phyloP scores from a whole-genome alignment of 2,113 vertebrate genomes.

The Hypomesus transpacificus region DNA sequence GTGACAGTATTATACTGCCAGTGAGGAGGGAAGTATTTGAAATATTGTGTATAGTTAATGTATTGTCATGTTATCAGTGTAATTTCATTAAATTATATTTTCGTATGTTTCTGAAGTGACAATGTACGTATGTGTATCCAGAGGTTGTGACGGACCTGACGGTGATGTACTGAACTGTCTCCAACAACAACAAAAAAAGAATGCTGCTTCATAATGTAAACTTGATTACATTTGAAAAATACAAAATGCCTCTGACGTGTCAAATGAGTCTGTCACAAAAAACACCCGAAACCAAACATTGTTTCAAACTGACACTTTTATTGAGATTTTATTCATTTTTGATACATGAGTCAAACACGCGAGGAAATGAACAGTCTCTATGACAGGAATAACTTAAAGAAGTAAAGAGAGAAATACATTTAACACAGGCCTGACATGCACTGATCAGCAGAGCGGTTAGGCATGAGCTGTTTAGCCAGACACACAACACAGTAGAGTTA shows the following conservation, averaged over 20 bases:
- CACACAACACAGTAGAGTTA: constrained; percentile 25
- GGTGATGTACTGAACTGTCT: constrained; percentile 80
- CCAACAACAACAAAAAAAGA: constrained; percentile 55
- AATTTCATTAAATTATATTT: constrained; percentile 99
- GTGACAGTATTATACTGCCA: constrained; percentile 92
- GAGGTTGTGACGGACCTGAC: constrained; percentile 80
- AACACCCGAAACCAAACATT: not conserved
- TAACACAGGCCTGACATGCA: constrained; percentile 58
- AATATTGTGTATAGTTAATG: constrained; percentile 96
- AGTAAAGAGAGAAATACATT: constrained; percentile 29
- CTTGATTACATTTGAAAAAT: constrained; percentile 87
- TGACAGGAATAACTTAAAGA: constrained; percentile 57
- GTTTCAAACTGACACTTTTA: constrained; percentile 63
- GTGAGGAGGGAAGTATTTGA: constrained; percentile 88
- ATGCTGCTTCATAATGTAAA: constrained; percentile 95
- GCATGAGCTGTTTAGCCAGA: constrained; percentile 29
- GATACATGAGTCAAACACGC: constrained; percentile 58
- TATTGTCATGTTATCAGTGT: constrained; percentile 89
- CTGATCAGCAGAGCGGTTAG: constrained; percentile 39
- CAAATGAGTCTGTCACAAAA: not conserved
- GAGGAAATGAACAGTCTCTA: constrained; percentile 51
- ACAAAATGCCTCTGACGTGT: constrained; percentile 76
- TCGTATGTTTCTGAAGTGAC: constrained; percentile 88
- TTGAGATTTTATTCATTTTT: constrained; percentile 45
- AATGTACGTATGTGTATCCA: constrained; percentile 61